Evolutionary conservation across 2,888 invertebrate genomes (phyloP), one percentile per base, ranked within the genome.

Genomic region (Cinara cedri): DNA sequence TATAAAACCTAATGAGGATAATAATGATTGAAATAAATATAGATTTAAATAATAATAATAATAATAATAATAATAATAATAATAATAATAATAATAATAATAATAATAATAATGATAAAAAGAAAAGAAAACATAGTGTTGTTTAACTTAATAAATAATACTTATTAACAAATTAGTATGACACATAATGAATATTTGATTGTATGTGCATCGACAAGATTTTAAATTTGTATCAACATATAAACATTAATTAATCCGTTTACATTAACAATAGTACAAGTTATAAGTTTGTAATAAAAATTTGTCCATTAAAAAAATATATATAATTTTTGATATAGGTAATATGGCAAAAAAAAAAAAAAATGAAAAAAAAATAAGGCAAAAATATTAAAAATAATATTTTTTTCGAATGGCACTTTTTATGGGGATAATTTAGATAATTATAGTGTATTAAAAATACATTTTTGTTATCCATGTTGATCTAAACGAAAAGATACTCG

Each of bases 111-210:
- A 54, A 54, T 54, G n/a, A 51, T 51, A 54, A 54, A n/a, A 63
- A 65, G 10, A 44, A 42, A 46, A 74, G 63, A 74, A 16, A 13
- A 72, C 1, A 34, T 34, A 42, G 63, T 62, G 62, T 72, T 55
- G 49, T 46, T 60, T 51, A 70, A 70, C 49, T 70, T 60, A 60
- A 57, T 60, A 78, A 76, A 78, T 78, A 78, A 78, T 78, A 78
- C 78, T 60, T 78, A 78, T 70, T 78, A 78, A 78, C 68, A 70
- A 78, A 78, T 78, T 78, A 78, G 57, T 78, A 78, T 78, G 78
- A 78, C 78, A 78, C 78, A 78, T 51, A 42, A 74, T 24, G 78
- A 60, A 78, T 51, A 60, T 78, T 78, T 78, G 70, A 78, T 78
- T 78, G 70, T 66, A 54, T 24, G 68, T 70, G 78, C 68, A 21